These are phyloP conservation scores for Strix uralensis DNA, from an alignment of 2,113 vertebrate genomes.

Conservation along the genomic window DNA sequence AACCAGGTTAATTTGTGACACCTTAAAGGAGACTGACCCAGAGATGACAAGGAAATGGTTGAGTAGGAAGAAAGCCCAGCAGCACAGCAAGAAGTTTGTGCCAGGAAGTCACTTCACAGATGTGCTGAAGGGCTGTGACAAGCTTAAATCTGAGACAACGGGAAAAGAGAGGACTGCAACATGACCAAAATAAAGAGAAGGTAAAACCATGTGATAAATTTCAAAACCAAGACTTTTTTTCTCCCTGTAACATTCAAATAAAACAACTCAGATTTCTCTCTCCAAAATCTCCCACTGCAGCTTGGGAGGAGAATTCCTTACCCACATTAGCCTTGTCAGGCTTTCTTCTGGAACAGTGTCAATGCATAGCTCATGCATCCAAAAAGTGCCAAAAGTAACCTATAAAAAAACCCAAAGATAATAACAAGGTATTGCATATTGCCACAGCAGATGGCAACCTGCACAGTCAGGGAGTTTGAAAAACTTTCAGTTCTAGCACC, in stretches of 20 bases:
- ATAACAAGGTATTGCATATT: background rate
- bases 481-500: background rate
- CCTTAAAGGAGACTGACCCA: rapidly evolving
- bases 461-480: background rate
- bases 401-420: background rate
- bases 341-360: background rate
- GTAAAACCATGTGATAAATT: background rate
- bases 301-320: background rate
- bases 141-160: background rate
- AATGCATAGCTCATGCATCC: background rate
- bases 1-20: background rate
- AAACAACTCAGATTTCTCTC: background rate
- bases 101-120: background rate
- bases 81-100: background rate
- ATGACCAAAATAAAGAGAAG: background rate
- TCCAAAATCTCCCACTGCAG: background rate
- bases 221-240: background rate
- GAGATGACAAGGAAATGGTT: background rate
- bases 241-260: background rate
- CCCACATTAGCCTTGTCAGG: background rate
- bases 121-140: background rate
- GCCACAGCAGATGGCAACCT: background rate
- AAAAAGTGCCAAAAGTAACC: background rate
- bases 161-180: background rate
- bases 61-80: background rate